These are phyloP conservation scores for Streptopelia turtur DNA, from an alignment of 2,797 vertebrate genomes.

Conservation along the genomic window DNA sequence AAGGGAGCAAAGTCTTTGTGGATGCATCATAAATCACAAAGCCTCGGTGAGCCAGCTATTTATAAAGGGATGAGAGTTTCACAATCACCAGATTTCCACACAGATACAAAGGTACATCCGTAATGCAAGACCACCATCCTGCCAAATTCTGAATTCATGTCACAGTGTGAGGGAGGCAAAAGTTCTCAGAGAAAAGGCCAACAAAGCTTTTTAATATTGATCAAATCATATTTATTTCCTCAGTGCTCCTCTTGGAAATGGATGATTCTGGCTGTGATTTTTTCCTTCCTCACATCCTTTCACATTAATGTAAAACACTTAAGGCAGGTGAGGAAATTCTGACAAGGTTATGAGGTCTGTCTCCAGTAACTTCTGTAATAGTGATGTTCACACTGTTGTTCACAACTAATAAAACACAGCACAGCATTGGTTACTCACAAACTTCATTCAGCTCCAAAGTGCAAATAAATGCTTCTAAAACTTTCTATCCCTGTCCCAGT, in stretches of 20 bases:
- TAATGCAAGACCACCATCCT: not conserved
- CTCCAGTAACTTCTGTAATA: not conserved
- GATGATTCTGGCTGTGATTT: not conserved
- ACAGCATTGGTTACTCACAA: not conserved
- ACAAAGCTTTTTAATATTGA: not conserved
- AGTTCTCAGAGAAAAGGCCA: not conserved
- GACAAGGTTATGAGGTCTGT: not conserved
- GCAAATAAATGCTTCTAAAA: not conserved
- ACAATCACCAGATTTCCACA: not conserved
- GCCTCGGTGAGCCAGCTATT: not conserved
- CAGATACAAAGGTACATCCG: not conserved
- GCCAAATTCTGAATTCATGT: not conserved
- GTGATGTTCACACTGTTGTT: not conserved
- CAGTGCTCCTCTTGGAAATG: not conserved
- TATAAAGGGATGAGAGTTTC: constrained; percentile 1
- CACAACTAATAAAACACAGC: not conserved
- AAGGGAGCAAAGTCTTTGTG: not conserved
- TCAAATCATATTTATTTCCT: not conserved
- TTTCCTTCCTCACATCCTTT: not conserved
- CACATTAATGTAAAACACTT: not conserved
- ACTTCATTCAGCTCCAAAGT: not conserved
- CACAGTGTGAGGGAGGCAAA: not conserved
- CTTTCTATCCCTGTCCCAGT: not conserved
- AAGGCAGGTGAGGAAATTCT: constrained; percentile 13
- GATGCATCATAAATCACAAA: not conserved